phyloP scores from a whole-genome alignment of 2,888 invertebrate genomes.

The Eupsilia transversa region DNA sequence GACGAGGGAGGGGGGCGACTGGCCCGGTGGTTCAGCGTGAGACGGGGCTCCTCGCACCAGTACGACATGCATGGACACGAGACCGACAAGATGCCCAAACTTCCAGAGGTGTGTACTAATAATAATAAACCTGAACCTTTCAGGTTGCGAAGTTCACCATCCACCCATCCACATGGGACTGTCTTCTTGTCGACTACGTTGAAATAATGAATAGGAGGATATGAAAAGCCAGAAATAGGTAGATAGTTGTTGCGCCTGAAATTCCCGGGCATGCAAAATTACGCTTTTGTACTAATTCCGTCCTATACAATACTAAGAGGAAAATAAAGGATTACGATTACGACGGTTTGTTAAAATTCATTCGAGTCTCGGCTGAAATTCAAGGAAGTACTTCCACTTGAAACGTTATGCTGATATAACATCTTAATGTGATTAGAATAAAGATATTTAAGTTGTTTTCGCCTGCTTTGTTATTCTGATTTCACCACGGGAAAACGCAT shows the following conservation, averaged over 20 bases:
- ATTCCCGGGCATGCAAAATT: conserved; percentile 32
- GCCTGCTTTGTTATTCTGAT: conserved; percentile 30
- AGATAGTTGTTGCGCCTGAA: conserved; percentile 14
- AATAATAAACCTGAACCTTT: neutral
- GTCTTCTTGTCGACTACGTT: neutral
- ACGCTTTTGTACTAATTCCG: neutral
- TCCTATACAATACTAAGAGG: neutral
- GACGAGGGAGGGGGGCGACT: conserved; percentile 94
- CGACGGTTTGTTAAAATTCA: neutral
- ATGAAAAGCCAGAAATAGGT: neutral
- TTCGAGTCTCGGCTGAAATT: neutral
- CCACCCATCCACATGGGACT: neutral
- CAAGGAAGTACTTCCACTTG: neutral
- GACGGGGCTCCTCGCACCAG: conserved; percentile 95
- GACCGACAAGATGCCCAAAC: conserved; percentile 93
- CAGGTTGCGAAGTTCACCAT: neutral
- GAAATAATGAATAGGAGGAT: neutral
- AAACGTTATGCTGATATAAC: neutral
- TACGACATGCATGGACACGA: conserved; percentile 92
- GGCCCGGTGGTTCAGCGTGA: conserved; percentile 97
- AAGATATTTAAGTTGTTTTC: conserved; percentile 19
- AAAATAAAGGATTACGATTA: neutral
- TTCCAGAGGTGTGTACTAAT: conserved; percentile 92
- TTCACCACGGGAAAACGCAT: conserved; percentile 16
- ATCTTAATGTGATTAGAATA: conserved; percentile 4